Evolutionary conservation across 2,113 vertebrate genomes (phyloP), one percentile per base, ranked within the genome.

Genomic region (Sterrhoptilus dennistouni): DNA sequence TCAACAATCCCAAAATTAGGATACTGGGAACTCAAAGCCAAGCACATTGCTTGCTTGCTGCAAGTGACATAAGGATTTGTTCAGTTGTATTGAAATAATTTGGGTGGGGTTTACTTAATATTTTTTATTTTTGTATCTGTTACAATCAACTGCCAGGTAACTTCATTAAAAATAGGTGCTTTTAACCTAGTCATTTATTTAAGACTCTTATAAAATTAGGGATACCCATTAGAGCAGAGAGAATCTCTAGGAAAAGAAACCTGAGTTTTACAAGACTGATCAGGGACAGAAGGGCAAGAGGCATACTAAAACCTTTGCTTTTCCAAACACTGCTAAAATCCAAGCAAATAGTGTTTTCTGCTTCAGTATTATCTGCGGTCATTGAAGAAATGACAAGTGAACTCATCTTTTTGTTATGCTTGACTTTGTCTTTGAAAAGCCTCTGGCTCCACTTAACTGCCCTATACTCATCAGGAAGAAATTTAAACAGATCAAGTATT

Each of bases 291-390:
- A 94, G 82, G 70, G 75, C 75, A 96, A 65, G 38, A 83, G 14
- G 29, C 33, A 70, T 44, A 87, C 7, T 28, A 70, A 89, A 92
- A 91, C 24, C 69, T 95, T 79, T 94, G 71, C 42, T 90, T 90
- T 94, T 87, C 66, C 79, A 96, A 87, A 89, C 70, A 66, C 36
- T 54, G n/a, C 42, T 77, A 71, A 95, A 91, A 89, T 74, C 45
- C 59, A 90, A 76, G 75, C 66, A 95, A 83, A 93, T 2, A 85
- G 14, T 72, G 29, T 83, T 93, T 96, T 90, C 66, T 95, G 76
- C 64, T 89, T 95, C 80, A 60, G 36, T 72, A 11, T 50, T 61
- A 50, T 28, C 82, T 77, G 31, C 0, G 0, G 74, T 85, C 91
- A 87, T 7, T 82, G 74, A 93, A 91, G 57, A 94, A 93, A 79